phyloP scores from a whole-genome alignment of 1,140 invertebrate genomes.

The Listronotus bonariensis region DNA sequence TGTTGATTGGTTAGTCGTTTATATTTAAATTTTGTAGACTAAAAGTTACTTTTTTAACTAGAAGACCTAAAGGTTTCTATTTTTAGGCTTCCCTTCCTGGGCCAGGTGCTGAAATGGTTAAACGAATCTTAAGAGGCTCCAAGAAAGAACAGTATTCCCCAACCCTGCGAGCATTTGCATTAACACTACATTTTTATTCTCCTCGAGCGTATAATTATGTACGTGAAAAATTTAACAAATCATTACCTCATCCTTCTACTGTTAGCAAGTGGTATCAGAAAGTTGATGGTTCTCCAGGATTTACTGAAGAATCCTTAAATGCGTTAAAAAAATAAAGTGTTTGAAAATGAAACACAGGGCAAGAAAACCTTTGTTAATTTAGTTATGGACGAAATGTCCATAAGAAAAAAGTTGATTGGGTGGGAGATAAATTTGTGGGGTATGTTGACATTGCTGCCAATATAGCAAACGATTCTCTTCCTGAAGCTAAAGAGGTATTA shows the following conservation, averaged over 20 bases:
- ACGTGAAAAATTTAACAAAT: conserved; percentile 27
- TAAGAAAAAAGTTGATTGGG: conserved; percentile 50
- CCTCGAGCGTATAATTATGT: conserved; percentile 34
- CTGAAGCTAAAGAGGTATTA: not conserved
- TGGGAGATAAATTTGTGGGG: conserved; percentile 43
- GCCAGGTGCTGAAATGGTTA: not conserved
- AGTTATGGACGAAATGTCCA: conserved; percentile 55
- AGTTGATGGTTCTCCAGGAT: conserved; percentile 52
- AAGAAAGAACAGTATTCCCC: conserved; percentile 9
- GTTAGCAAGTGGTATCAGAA: conserved; percentile 53
- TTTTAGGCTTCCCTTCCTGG: conserved; percentile 22
- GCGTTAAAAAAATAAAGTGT: conserved; percentile 42
- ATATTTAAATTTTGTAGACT: too few relatives aligned
- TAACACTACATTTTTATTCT: conserved; percentile 40
- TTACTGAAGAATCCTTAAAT: conserved; percentile 52
- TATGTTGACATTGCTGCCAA: conserved; percentile 50
- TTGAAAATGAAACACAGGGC: conserved; percentile 22
- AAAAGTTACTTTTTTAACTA: too few relatives aligned
- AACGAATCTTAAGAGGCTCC: conserved; percentile 1
- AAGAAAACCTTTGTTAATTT: conserved; percentile 40
- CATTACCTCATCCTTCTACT: conserved; percentile 52
- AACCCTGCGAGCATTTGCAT: conserved; percentile 29
- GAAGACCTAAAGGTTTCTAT: not conserved
- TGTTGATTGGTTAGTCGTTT: too few relatives aligned
- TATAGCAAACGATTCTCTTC: conserved; percentile 40